Evolutionary conservation across 2,888 invertebrate species (phyloP).

Genomic region (Tinea semifulvella): DNA sequence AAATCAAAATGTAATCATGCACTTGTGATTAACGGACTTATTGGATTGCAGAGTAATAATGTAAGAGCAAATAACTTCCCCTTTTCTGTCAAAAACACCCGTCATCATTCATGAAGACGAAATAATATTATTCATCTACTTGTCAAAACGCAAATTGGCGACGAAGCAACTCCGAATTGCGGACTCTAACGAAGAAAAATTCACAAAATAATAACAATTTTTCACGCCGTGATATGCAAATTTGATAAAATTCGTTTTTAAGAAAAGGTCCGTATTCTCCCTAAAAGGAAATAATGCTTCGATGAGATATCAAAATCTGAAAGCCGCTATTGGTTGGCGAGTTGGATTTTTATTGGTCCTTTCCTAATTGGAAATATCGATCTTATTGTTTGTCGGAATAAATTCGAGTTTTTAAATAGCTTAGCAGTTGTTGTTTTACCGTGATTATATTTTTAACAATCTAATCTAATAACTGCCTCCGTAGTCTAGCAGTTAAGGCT

Average conservation of each 20-base stretch:
- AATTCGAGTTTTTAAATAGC: too few relatives aligned
- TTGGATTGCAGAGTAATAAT: conserved; percentile 13
- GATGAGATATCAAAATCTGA: conserved; percentile 15
- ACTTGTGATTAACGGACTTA: conserved; percentile 10
- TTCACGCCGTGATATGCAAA: conserved; percentile 23
- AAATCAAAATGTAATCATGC: conserved; percentile 8
- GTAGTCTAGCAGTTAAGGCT: too few relatives aligned
- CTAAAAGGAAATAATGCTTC: conserved; percentile 15
- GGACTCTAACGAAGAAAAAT: conserved; percentile 22
- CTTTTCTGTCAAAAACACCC: conserved; percentile 31
- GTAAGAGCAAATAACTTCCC: conserved; percentile 25
- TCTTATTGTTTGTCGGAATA: conserved; percentile 15
- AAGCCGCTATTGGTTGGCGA: conserved; percentile 15
- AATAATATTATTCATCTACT: conserved; percentile 53
- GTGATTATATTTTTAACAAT: too few relatives aligned
- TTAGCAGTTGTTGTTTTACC: too few relatives aligned
- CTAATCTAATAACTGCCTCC: too few relatives aligned
- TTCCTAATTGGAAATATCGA: conserved; percentile 18
- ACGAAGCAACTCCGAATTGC: conserved; percentile 27
- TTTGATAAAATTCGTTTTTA: conserved; percentile 16
- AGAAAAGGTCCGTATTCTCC: conserved; percentile 14
- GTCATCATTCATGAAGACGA: conserved; percentile 30
- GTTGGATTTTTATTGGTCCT: conserved; percentile 17
- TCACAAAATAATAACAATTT: conserved; percentile 25
- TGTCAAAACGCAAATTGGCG: conserved; percentile 50